Conservation (phyloP, 2,888 invertebrate species). For the Xanthostigma xanthostigma region DNA sequence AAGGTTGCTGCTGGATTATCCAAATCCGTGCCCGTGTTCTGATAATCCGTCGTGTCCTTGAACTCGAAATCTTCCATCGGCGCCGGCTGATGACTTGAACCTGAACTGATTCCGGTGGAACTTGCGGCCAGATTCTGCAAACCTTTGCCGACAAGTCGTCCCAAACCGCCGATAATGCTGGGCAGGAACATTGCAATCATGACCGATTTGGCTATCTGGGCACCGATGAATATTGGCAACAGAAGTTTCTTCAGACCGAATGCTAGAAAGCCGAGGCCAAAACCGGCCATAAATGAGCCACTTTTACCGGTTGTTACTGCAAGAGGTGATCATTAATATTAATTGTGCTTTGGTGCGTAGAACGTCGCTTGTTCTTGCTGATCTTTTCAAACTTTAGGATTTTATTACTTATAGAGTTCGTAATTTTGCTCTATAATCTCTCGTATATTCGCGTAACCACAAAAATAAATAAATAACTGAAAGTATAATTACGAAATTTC, state of each 20-base stretch:
- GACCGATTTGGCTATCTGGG: slow-evolving; percentile 69
- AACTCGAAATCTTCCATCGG: slow-evolving; percentile 57
- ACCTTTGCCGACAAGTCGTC: slow-evolving; percentile 73
- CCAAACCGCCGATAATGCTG: slow-evolving; percentile 66
- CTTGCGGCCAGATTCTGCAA: slow-evolving; percentile 26
- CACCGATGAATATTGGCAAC: slow-evolving; percentile 66
- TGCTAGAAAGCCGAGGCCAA: slow-evolving; percentile 52
- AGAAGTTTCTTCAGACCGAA: slow-evolving; percentile 72
- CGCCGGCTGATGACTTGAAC: slow-evolving; percentile 24
- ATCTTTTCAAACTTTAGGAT: too few relatives aligned
- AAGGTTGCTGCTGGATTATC: slow-evolving; percentile 24
- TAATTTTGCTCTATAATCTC: too few relatives aligned
- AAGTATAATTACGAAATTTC: too few relatives aligned
- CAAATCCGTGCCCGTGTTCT: slow-evolving; percentile 27
- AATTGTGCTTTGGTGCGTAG: neutral
- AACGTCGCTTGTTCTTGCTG: slow-evolving; percentile 1
- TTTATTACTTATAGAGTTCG: too few relatives aligned
- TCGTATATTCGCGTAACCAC: too few relatives aligned
- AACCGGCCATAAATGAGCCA: slow-evolving; percentile 42
- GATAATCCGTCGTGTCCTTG: slow-evolving; percentile 48
- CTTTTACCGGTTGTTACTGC: slow-evolving; percentile 32
- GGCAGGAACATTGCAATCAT: slow-evolving; percentile 73
- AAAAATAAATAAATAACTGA: too few relatives aligned
- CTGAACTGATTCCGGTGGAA: slow-evolving; percentile 39
- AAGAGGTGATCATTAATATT: neutral